Percentiles rank a stretch among this genome's conserved stretches.
These are phyloP conservation scores for Acromyrmex charruanus DNA, from an alignment of 1,140 invertebrate species.

Conservation along the genomic window DNA sequence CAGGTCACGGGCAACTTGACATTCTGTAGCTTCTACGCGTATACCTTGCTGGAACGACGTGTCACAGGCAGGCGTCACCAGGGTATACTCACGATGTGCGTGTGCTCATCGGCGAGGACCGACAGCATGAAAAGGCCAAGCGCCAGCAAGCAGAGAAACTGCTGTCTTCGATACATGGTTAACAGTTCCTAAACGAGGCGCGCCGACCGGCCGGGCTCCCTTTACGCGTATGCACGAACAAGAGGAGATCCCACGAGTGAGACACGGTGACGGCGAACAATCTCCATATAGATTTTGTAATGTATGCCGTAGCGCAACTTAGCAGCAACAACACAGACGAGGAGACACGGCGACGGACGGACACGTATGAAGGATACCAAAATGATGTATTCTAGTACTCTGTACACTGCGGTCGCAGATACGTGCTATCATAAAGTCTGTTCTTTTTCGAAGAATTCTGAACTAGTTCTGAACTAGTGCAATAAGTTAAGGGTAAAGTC, in stretches of 20 bases:
- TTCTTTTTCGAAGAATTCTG: no score
- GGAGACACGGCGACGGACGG: slow-evolving; percentile 52
- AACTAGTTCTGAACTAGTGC: no score
- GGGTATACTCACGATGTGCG: slow-evolving; percentile 87
- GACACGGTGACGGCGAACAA: slow-evolving; percentile 66
- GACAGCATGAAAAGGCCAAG: slow-evolving; percentile 75
- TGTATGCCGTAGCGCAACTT: slow-evolving; percentile 51
- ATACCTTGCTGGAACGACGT: no score
- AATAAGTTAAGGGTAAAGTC: no score
- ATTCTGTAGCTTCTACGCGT: neutral
- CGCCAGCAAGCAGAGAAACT: slow-evolving; percentile 79
- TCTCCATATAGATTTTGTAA: slow-evolving; percentile 75
- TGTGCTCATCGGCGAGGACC: slow-evolving; percentile 88
- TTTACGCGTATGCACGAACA: slow-evolving; percentile 67
- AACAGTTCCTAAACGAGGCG: slow-evolving; percentile 66
- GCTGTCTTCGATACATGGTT: slow-evolving; percentile 78
- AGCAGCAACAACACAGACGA: slow-evolving; percentile 61
- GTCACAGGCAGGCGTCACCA: neutral
- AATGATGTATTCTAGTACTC: slow-evolving; percentile 40
- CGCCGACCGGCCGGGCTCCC: slow-evolving; percentile 61
- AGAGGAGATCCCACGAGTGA: slow-evolving; percentile 59
- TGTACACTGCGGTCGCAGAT: slow-evolving; percentile 47
- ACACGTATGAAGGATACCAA: slow-evolving; percentile 68
- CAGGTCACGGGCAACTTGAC: neutral
- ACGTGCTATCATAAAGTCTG: no score